Evolutionary conservation across 2,113 vertebrate genomes (phyloP).

Genomic region (Ancistrus triradiatus): DNA sequence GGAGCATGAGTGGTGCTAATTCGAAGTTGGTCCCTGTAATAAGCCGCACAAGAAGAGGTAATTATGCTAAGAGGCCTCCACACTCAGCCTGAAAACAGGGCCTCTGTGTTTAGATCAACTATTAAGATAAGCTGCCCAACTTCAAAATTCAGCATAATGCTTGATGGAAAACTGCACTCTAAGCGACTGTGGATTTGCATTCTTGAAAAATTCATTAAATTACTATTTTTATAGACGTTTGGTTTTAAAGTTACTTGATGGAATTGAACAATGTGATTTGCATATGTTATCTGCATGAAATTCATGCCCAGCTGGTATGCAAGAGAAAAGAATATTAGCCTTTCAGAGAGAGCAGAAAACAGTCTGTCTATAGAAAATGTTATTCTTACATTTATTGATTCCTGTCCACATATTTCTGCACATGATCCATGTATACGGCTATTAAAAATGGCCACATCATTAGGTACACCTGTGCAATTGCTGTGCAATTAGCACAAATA

Average conservation of each 20-base stretch:
- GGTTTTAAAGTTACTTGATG: conserved; percentile 62
- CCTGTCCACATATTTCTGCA: too few relatives aligned
- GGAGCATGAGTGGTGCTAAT: conserved; percentile 61
- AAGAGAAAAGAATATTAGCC: conserved; percentile 23
- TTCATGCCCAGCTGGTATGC: conserved; percentile 22
- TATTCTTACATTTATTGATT: too few relatives aligned
- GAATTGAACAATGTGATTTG: conserved; percentile 62
- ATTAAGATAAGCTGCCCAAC: conserved; percentile 74
- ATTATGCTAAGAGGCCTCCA: conserved; percentile 63
- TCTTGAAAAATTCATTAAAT: conserved; percentile 73
- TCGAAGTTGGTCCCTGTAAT: conserved; percentile 68
- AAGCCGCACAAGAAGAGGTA: conserved; percentile 67
- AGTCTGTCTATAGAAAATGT: too few relatives aligned
- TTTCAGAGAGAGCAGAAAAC: conserved; percentile 19
- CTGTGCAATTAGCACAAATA: too few relatives aligned
- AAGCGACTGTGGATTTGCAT: conserved; percentile 66
- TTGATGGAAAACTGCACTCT: conserved; percentile 63
- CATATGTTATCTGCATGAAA: conserved; percentile 67
- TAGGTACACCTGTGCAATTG: too few relatives aligned
- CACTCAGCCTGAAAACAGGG: conserved; percentile 62
- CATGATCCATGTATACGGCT: too few relatives aligned
- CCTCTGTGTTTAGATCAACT: conserved; percentile 70
- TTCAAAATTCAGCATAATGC: conserved; percentile 68
- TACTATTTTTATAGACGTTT: conserved; percentile 69
- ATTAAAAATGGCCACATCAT: too few relatives aligned